Evolutionary conservation across 1,140 invertebrate genomes (phyloP), one percentile per base, ranked within the genome.

Genomic region (Globodera rostochiensis): DNA sequence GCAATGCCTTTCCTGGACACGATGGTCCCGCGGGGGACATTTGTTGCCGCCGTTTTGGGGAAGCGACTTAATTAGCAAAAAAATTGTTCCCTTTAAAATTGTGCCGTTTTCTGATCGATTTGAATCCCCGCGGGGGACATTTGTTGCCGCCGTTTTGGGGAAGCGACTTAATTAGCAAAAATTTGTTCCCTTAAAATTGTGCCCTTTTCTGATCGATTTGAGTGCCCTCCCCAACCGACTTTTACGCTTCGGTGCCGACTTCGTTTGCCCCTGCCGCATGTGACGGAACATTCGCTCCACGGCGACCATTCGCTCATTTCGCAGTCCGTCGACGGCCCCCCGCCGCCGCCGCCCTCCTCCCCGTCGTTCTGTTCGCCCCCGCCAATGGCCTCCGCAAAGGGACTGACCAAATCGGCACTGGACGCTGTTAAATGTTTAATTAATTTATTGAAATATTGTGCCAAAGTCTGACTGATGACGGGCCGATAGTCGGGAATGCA

Each of bases 201-300:
- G 19, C 67, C 46, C 19, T 74, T 7, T 88, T 79, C 70, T 83
- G 82, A 1, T 60, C 57, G 5, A 15, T 19, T 19, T 13, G 15
- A 53, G 1, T 8, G 9, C 53, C 4, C 4, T 53, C 53, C 15
- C 15, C 53, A 36, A 0, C 1, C 36, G 50, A 6, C 36, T 77
- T 45, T 92, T 74, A 83, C 90, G 84, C 88, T 88, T 71, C 90
- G 80, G 7, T 80, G 79, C 50, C 89, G 83, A 21, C 89, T 87
- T 64, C 87, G 88, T 50, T 90, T 88, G 70, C 93, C 94, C 6
- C 90, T 85, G 3, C 94, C 94, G 87, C 95, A 95, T 46, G 92
- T 92, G 0, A 92, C 92, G 77, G 92, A 94, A 86, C 95, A 95
- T 0, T 92, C 88, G 7, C 93, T 92, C 94, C 94, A 96, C 0